Evolutionary conservation across 2,797 vertebrate genomes (phyloP), one percentile per base, ranked within the genome.

Genomic region (Coregonus ussuriensis): DNA sequence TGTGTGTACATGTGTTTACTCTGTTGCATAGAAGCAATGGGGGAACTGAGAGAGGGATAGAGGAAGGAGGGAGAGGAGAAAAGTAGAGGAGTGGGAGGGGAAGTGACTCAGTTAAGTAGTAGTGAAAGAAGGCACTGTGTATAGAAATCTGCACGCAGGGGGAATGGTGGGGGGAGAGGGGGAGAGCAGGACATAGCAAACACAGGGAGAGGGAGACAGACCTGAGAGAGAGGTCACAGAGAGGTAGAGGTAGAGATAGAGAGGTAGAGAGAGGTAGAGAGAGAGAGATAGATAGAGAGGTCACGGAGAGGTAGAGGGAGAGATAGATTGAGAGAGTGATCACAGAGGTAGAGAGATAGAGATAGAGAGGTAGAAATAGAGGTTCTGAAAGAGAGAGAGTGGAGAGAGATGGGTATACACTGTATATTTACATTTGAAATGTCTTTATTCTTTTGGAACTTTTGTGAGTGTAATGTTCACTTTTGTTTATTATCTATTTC

Each of bases 41-140:
- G 83, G 79, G 86, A 88, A 88, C 82, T 77, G 74, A 74, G 62
- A 87, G 79, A 80, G 84, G 83, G 80, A 84, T 78, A 76, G 84
- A 90, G 88, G 86, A 91, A 91, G 82, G 75, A 84, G 83, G 84
- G 83, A 71, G 62, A 4, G 63, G 41, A 74, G 65, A 75, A 74
- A 62, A 35, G 18, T 9, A 13, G 16, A 62, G 37, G 41, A 52
- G 75, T 13, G 63, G 77, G 25, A 3, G 18, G 62, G 70, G 35
- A 88, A 81, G 87, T 90, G 89, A 91, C 75, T 82, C 73, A 81
- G 81, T 85, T 83, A 82, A 80, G 83, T 84, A 73, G 81, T 83
- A 77, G 82, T 92, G 91, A 94, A 94, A 92, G 91, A 89, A 77
- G 79, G 85, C 70, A 87, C 86, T 93, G 90, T 93, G 90, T 92